Base-by-base conservation (phyloP, 2,797 vertebrate species). In the Pachyuromys duprasi region DNA sequence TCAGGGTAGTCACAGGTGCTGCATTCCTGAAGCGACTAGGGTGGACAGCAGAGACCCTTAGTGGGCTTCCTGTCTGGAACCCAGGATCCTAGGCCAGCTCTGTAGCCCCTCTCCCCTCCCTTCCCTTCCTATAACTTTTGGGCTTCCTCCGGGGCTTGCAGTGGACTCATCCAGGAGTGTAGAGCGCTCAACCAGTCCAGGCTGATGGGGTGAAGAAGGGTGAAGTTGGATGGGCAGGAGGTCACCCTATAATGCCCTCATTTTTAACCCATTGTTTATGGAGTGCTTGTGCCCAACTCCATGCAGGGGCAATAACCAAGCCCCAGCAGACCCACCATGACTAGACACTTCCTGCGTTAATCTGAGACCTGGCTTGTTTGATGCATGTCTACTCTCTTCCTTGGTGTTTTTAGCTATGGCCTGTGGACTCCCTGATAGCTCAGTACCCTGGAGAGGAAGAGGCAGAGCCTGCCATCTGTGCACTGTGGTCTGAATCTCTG, bases 331-430 rank as follows among this genome's bases (percentile, higher is more conserved):
- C 3, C 12, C 92, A 86, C 92, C 91, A 84, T 78, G 97, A 3
- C 3, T 12, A 49, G 65, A n/a, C 14, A 9, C 1, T 26, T 97
- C 96, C 86, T 97, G 98, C 97, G 89, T 87, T 92, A 93, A 97
- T 96, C 90, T 60, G 93, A 75, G 72, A 72, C 91, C 69, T 89
- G 95, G 0, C 94, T 83, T 96, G 96, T 97, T 98, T 97, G 94
- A 93, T 89, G 67, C 9, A 95, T 88, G 70, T 97, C 95, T 96
- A 67, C 70, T 26, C 70, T 86, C 86, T 53, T 89, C 89, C 95
- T 92, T 92, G 49, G 93, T 94, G 79, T 88, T 76, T 65, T 17
- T 45, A 45, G 39, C 17, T 72, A 97, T 96, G 92, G 92, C 0
- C 0, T 96, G 53, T 15, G 28, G 62, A 17, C 17, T 81, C 49